Base-by-base conservation (phyloP, 2,888 invertebrate genomes). In the Lacanobia oleracea region DNA sequence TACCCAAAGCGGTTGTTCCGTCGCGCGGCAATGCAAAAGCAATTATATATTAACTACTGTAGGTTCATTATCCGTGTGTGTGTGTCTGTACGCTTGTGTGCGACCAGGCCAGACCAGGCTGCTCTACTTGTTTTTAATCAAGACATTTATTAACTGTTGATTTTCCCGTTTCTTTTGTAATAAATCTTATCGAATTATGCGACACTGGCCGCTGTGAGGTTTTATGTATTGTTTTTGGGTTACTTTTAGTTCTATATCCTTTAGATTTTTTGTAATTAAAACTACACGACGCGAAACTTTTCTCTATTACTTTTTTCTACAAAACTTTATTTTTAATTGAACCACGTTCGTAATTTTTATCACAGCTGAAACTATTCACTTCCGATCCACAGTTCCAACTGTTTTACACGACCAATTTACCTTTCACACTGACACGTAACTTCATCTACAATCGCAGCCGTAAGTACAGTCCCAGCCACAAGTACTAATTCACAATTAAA, bases 81-180 rank as follows among this genome's bases (percentile, higher is more conserved):
- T 56, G 62, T 72, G 53, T 54, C 23, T 23, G 40, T 37, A 45
- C 33, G 60, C 33, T 16, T 81, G 83, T 83, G 75, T 75, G 70
- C 63, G 23, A 79, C 75, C 72, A 37, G 66, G 61, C 74, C 56
- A 37, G 72, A 76, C 82, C 56, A 77, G 81, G 86, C 75, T 85
- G 81, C 86, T 78, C 81, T 81, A 88, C 85, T 86, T 86, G 87
- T 88, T 88, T 82, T 81, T 86, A 88, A 88, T 88, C 88, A 87
- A 87, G 85, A 86, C 82, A 87, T 88, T 79, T 83, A 88, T 86
- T 83, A 83, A 79, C 82, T 61, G 82, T 84, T 79, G 72, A 81
- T 85, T 87, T 88, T 88, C 86, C 87, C 83, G 87, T 87, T 88
- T 85, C 74, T 83, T 81, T 81, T 80, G 84, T 83, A 81, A 85